A percentile compares a stretch with the other conserved stretches of the same genome.
These are phyloP conservation scores for Leptosomus discolor DNA, from an alignment of 2,113 vertebrate species.

Conservation along the genomic window DNA sequence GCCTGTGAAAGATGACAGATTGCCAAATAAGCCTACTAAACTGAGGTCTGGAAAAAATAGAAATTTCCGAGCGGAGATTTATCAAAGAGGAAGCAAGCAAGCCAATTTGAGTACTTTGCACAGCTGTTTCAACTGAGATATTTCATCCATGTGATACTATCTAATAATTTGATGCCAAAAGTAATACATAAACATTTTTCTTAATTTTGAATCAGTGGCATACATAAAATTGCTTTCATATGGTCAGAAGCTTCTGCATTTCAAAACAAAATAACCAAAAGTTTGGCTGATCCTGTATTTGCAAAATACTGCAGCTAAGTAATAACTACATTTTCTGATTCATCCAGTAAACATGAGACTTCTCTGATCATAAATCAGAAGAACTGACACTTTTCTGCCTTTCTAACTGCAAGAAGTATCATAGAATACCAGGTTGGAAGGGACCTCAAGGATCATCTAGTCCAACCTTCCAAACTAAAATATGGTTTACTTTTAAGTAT, in stretches of 20 bases:
- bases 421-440: too few species aligned
- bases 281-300: neutral
- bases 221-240: neutral
- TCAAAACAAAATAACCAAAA: neutral
- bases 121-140: slow-evolving; percentile 40
- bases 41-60: neutral
- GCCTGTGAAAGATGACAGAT: neutral
- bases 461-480: too few species aligned
- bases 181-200: neutral
- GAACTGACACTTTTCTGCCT: neutral
- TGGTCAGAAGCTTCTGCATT: neutral
- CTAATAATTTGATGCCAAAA: slow-evolving; percentile 29
- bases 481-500: too few species aligned
- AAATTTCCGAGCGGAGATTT: slow-evolving; percentile 29
- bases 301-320: neutral
- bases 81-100: neutral
- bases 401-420: neutral
- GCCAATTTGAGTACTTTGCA: slow-evolving; percentile 14
- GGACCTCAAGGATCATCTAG: too few species aligned
- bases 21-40: neutral
- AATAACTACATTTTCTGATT: neutral
- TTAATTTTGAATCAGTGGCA: neutral
- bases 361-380: neutral
- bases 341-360: neutral
- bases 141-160: neutral